Evolutionary conservation across 2,888 invertebrate species (phyloP), one percentile per base, ranked within the genome.

Genomic region (Phymatocera aterrima): DNA sequence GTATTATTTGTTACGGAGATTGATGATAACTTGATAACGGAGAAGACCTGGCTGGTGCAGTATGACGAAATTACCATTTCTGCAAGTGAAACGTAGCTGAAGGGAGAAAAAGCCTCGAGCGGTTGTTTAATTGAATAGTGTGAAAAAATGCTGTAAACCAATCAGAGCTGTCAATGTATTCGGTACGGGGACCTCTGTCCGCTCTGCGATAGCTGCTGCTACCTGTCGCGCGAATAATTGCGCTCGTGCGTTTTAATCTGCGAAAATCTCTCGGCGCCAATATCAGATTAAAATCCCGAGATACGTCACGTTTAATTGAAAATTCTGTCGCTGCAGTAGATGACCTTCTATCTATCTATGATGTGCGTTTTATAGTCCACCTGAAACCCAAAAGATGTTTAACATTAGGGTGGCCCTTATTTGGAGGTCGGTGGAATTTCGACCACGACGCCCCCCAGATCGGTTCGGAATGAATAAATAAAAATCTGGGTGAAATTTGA

Each of bases 181-280:
- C n/a, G 10, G 34, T 24, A 6, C 72, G 8, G 72, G 68, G 46
- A 43, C 24, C 28, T 2, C 15, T 12, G n/a, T 68, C 68, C 43
- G 15, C 4, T 68, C 28, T 68, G 43, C 43, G 12, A n/a, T n/a
- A n/a, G 10, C 6, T 24, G 12, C 46, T 15, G 48, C 31, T 51
- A 72, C 72, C 72, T 72, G 48, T 72, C 72, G 72, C 34, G 48
- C 21, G 34, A n/a, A 48, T 72, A 72, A 72, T 72, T 72, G 72
- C 10, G n/a, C 72, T 51, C 48, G 51, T n/a, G n/a, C n/a, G n/a
- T 48, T 72, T 72, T 28, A 51, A 72, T 72, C 72, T 21, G 64
- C n/a, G 15, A 51, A 51, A 72, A 51, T 72, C 51, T 34, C 51
- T 18, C 72, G 31, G 51, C 31, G 34, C n/a, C 34, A 48, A 34